These are phyloP conservation scores for Lampropteryx suffumata DNA, from an alignment of 2,888 invertebrate species.

Conservation along the genomic window DNA sequence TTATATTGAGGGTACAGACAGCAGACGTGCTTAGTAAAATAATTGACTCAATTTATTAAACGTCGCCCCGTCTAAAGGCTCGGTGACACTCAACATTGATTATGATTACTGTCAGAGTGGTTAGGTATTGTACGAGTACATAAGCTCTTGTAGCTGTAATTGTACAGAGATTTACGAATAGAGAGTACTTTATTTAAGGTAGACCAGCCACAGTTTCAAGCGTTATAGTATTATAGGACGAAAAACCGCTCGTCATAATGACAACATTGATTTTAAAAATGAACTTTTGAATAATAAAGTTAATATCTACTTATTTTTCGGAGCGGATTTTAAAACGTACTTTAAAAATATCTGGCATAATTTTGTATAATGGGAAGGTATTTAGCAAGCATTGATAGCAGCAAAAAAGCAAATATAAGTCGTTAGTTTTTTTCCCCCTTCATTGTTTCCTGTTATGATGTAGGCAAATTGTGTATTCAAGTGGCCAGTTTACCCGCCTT, in stretches of 20 bases:
- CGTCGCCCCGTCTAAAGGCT: slow-evolving; percentile 54
- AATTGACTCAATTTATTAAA: slow-evolving; percentile 68
- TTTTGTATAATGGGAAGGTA: no score
- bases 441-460: slow-evolving; percentile 20
- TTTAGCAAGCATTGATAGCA: background rate
- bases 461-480: slow-evolving; percentile 26
- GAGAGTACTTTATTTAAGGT: no score
- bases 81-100: slow-evolving; percentile 54
- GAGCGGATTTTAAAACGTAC: no score
- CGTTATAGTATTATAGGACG: no score
- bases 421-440: slow-evolving; percentile 6
- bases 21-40: slow-evolving; percentile 52
- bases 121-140: no score
- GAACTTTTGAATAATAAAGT: no score
- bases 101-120: slow-evolving; percentile 36
- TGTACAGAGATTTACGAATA: no score
- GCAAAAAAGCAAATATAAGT: slow-evolving; percentile 2
- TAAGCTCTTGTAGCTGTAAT: no score
- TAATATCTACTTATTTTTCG: no score
- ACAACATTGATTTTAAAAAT: no score
- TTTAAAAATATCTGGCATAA: no score
- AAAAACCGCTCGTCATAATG: background rate
- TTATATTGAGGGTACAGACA: slow-evolving; percentile 65
- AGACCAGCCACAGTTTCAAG: no score
- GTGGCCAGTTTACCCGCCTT: slow-evolving; percentile 39